phyloP scores from a whole-genome alignment of 2,888 invertebrate species.

The Tachystola acroxantha region DNA sequence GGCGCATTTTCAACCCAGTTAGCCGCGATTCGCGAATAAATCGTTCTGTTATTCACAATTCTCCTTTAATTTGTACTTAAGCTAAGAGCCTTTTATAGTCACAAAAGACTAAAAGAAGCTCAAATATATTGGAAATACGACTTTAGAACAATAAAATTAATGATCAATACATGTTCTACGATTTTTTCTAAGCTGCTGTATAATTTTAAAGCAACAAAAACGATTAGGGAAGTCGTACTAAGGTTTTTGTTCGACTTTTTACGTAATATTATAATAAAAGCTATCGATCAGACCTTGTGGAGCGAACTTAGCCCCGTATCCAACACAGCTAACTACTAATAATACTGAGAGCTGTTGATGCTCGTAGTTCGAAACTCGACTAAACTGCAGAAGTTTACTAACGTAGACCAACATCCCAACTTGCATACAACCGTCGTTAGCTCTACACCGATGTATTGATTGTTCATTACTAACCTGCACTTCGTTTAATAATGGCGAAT shows the following conservation, averaged over 20 bases:
- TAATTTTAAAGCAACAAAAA: not conserved
- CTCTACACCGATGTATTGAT: conserved; percentile 5
- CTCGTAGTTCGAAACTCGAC: conserved; percentile 8
- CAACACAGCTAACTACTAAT: not conserved
- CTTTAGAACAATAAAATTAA: not conserved
- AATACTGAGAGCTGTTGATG: conserved; percentile 1
- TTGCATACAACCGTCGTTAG: conserved; percentile 8
- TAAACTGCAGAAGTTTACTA: conserved; percentile 9
- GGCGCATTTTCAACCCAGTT: conserved; percentile 10
- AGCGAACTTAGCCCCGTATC: conserved; percentile 4
- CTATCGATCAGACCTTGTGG: conserved; percentile 5
- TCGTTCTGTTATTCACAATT: conserved; percentile 9
- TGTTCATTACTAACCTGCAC: not conserved
- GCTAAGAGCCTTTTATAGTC: conserved; percentile 1
- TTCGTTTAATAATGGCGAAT: not conserved
- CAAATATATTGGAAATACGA: not conserved
- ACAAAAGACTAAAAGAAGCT: not conserved
- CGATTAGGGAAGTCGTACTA: not conserved
- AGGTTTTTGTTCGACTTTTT: conserved; percentile 1
- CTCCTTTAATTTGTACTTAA: conserved; percentile 9
- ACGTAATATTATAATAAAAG: not conserved
- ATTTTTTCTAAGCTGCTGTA: not conserved
- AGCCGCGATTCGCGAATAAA: conserved; percentile 12
- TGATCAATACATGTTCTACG: not conserved
- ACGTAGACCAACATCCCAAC: conserved; percentile 1